Percentiles rank a stretch among this genome's conserved stretches.
These are phyloP conservation scores for Corvus hawaiiensis DNA, from an alignment of 2,113 vertebrate species.

Conservation along the genomic window DNA sequence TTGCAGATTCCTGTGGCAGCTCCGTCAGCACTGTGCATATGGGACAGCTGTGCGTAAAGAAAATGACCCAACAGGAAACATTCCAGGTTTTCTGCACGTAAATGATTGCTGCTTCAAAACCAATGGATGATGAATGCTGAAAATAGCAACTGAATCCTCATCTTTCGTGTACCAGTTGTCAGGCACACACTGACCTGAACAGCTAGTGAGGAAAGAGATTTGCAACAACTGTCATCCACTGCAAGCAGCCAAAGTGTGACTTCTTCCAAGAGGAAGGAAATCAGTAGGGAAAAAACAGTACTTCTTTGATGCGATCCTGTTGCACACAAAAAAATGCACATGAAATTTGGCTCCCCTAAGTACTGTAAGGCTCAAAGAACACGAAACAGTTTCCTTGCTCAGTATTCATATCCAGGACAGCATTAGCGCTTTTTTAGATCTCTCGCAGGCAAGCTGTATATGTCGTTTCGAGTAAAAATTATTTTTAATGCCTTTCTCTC, in stretches of 20 bases:
- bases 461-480: neutral
- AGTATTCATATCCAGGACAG: neutral
- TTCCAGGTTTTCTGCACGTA: neutral
- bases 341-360: neutral
- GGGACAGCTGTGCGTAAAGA: neutral
- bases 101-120: neutral
- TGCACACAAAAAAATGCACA: neutral
- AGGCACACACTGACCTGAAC: neutral
- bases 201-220: neutral
- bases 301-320: neutral
- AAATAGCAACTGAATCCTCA: neutral
- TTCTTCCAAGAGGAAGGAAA: neutral
- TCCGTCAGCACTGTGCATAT: rapidly evolving
- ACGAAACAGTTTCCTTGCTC: neutral
- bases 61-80: neutral
- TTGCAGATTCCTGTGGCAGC: neutral
- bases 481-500: neutral
- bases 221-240: neutral
- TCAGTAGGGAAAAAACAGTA: neutral
- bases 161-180: neutral
- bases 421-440: neutral
- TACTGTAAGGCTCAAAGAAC: neutral
- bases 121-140: neutral
- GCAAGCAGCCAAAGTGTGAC: neutral
- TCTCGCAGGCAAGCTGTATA: rapidly evolving